Base-by-base conservation (phyloP, 2,797 vertebrate genomes). In the Macroramphosus scolopax region DNA sequence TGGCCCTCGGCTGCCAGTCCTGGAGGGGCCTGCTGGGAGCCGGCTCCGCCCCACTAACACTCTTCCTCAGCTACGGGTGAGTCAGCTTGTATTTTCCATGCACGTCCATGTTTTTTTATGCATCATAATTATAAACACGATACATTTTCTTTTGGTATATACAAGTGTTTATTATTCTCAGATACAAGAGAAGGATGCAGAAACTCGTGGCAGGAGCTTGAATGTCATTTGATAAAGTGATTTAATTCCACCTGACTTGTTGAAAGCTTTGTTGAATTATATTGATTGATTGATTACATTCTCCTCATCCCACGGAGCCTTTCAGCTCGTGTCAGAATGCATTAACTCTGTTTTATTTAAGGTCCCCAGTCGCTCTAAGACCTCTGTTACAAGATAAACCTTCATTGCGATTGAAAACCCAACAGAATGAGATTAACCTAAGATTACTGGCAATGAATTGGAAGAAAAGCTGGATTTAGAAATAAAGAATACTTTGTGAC, bases 11-110 rank as follows among this genome's bases (percentile, higher is more conserved):
- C 52, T 94, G 91, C 51, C 90, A 92, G 56, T 91, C 92, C 43
- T 95, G 93, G 93, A 89, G 92, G 57, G 89, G 91, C 34, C 83
- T 95, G 17, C 89, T 94, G 60, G 90, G 92, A 36, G 88, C 91
- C 3, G 92, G 93, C n/a, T 87, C 90, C 0, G 92, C 91, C 29
- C 92, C 92, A 3, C 81, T 94, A 10, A 88, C 89, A 9, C 87
- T 95, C 17, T 95, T 94, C 78, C 86, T 95, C 58, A 87, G 90
- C 63, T 94, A 92, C 1, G 90, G 92, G 93, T 95, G 47, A 36
- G 49, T 33, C 8, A 33, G 20, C 51, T 16, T 8, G 10, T 15
- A 7, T 11, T 5, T 29, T 6, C 4, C 5, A 24, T 22, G 5
- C 16, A 20, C 3, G 4, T 30, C 9, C 17, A 14, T 31, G 30